A percentile compares a stretch with the other conserved stretches of the same genome.
Conservation (phyloP, 2,797 vertebrate genomes). For the Amphiprion clarkii region DNA sequence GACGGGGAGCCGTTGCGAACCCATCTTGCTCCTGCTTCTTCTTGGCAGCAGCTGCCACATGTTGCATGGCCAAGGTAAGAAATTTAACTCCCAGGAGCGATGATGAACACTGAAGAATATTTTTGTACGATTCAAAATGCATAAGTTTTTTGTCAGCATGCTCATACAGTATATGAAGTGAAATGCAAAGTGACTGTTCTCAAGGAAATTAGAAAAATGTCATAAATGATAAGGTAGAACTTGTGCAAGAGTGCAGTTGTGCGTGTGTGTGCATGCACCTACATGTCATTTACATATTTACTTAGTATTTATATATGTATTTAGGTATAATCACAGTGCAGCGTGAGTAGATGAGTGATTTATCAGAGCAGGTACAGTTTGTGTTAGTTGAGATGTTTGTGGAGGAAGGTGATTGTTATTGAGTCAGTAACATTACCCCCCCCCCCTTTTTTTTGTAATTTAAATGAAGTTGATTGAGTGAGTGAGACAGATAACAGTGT, state of each 20-base stretch:
- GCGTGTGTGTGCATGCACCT: no score
- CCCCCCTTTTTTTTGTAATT: slow-evolving; percentile 12
- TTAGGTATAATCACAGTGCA: no score
- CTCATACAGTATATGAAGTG: no score
- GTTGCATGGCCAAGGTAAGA: slow-evolving; percentile 85
- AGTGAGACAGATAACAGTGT: slow-evolving; percentile 1
- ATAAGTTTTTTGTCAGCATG: neutral
- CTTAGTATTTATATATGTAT: neutral
- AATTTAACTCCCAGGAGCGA: slow-evolving; percentile 21
- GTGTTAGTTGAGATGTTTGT: slow-evolving; percentile 4
- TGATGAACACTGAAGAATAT: neutral
- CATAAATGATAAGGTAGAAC: no score
- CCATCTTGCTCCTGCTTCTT: slow-evolving; percentile 66
- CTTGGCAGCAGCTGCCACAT: slow-evolving; percentile 78
- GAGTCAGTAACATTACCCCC: neutral
- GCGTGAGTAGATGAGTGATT: slow-evolving; percentile 38
- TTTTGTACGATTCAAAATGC: no score
- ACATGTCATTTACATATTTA: no score
- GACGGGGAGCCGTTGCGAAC: slow-evolving; percentile 48
- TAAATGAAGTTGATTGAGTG: slow-evolving; percentile 19
- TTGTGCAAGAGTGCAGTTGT: no score
- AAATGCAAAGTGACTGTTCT: no score
- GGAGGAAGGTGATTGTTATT: slow-evolving; percentile 5
- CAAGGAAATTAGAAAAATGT: no score
- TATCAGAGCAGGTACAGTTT: slow-evolving; percentile 40